Percentiles rank a stretch among this genome's conserved stretches.
Evolutionary conservation across 2,888 invertebrate species (phyloP).

Genomic region (Chloroclysta siterata): DNA sequence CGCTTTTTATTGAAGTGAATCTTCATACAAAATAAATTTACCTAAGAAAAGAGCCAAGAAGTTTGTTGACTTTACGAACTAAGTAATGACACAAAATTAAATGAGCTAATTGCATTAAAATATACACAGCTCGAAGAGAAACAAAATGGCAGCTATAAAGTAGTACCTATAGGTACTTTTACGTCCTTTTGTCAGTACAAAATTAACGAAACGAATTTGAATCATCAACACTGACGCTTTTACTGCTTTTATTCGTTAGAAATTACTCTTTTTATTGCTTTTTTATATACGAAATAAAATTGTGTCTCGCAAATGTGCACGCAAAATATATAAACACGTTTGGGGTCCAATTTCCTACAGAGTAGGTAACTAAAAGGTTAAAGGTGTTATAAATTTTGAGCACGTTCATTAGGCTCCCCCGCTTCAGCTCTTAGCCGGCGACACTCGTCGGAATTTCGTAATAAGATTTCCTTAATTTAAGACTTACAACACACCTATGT

Average conservation of each 20-base stretch:
- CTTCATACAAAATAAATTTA: background rate
- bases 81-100: background rate
- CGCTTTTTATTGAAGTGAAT: background rate
- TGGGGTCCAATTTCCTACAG: slow-evolving; percentile 65
- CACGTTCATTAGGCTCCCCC: slow-evolving; percentile 78
- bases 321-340: slow-evolving; percentile 53
- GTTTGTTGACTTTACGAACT: background rate
- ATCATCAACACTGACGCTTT: background rate
- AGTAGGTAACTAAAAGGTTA: slow-evolving; percentile 70
- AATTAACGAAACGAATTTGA: background rate
- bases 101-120: background rate
- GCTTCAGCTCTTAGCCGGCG: slow-evolving; percentile 72
- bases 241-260: background rate
- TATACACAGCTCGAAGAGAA: background rate
- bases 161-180: background rate
- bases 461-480: slow-evolving; percentile 83
- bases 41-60: background rate
- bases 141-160: background rate
- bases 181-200: background rate
- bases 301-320: slow-evolving; percentile 18
- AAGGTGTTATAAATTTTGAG: slow-evolving; percentile 80
- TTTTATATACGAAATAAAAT: slow-evolving; percentile 11
- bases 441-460: slow-evolving; percentile 83
- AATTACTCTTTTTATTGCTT: slow-evolving; percentile 2
- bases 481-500: slow-evolving; percentile 53